A percentile compares a stretch with the other conserved stretches of the same genome.
These are phyloP conservation scores for Plemyria rubiginata DNA, from an alignment of 2,888 invertebrate genomes.

Conservation along the genomic window DNA sequence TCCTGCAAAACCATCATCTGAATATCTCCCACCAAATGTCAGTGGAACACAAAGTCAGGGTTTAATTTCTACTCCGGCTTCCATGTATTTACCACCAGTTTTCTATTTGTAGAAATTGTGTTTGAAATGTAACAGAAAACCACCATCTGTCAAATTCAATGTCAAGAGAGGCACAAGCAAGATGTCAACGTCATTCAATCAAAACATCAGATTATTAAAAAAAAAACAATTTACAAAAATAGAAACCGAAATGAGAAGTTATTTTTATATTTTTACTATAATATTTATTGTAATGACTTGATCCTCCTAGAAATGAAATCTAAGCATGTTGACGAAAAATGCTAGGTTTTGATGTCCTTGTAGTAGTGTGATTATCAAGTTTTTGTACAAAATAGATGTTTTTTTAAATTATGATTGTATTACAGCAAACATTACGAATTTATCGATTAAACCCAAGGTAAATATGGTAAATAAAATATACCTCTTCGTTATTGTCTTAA, in stretches of 20 bases:
- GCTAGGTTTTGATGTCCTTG: conserved; percentile 52
- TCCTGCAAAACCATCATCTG: conserved; percentile 31
- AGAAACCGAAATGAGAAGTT: conserved; percentile 76
- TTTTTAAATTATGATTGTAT: conserved; percentile 77
- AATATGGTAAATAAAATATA: conserved; percentile 65
- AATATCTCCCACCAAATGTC: conserved; percentile 40
- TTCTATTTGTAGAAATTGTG: conserved; percentile 43
- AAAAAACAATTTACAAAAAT: conserved; percentile 66
- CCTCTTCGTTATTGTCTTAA: conserved; percentile 25
- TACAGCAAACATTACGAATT: conserved; percentile 73
- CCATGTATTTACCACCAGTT: conserved; percentile 70
- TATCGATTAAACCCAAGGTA: conserved; percentile 71
- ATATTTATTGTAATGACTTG: conserved; percentile 54
- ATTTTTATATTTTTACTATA: conserved; percentile 70
- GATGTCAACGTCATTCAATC: conserved; percentile 26
- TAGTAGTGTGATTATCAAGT: conserved; percentile 53
- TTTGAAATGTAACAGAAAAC: background rate
- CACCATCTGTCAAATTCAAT: conserved; percentile 4
- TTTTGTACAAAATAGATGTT: conserved; percentile 59
- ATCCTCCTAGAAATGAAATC: conserved; percentile 57
- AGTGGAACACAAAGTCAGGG: conserved; percentile 44
- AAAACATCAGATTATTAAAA: conserved; percentile 42
- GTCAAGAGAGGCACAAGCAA: background rate
- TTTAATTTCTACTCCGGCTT: conserved; percentile 56
- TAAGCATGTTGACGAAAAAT: conserved; percentile 45